phyloP scores from a whole-genome alignment of 2,113 vertebrate genomes.

The Hystrix cristata region DNA sequence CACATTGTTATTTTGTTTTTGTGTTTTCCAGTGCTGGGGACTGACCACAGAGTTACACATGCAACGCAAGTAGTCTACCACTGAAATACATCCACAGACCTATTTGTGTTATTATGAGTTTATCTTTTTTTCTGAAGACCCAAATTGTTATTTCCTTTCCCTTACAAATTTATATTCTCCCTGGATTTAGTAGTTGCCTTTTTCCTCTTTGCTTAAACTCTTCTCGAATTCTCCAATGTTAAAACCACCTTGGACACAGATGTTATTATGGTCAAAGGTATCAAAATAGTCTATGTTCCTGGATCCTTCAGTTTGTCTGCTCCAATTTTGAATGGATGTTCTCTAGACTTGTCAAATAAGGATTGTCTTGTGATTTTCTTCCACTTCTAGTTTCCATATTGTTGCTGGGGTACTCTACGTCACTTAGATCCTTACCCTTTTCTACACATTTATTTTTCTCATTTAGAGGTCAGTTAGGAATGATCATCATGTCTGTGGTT shows the following conservation, averaged over 20 bases:
- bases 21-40: no score
- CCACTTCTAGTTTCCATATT: neutral
- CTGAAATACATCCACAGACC: no score
- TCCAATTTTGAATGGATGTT: neutral
- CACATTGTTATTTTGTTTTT: no score
- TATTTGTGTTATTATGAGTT: neutral
- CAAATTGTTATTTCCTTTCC: slow-evolving; percentile 16
- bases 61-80: no score
- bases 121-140: neutral
- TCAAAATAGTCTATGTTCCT: neutral
- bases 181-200: neutral
- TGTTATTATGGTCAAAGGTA: neutral
- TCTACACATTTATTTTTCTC: neutral
- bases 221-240: neutral
- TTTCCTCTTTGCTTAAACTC: neutral
- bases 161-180: slow-evolving; percentile 2
- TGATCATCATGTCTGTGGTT: neutral
- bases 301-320: neutral
- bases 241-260: neutral
- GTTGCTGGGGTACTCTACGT: neutral
- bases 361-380: neutral
- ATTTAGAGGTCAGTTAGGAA: neutral
- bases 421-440: neutral
- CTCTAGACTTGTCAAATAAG: neutral
- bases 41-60: no score